Evolutionary conservation across 2,113 vertebrate genomes (phyloP).

Genomic region (Ophiodon elongatus): DNA sequence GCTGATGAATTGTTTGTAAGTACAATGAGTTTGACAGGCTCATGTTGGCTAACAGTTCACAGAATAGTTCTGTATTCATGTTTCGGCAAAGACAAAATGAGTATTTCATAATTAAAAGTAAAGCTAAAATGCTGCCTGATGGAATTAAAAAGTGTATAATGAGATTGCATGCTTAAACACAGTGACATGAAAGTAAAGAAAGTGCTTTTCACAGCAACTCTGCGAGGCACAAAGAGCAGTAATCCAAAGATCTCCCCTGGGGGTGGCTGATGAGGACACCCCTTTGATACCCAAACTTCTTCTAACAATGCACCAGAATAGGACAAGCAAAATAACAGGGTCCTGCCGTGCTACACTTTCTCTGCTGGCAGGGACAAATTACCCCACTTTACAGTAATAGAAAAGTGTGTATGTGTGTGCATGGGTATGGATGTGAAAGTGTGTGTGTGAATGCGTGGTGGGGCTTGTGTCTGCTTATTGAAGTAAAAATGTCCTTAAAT

Average conservation of each 20-base stretch:
- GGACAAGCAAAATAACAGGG: slow-evolving; percentile 29
- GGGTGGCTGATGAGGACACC: slow-evolving; percentile 28
- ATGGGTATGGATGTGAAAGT: not conserved
- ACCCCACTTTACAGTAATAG: slow-evolving; percentile 11
- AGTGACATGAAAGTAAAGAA: slow-evolving; percentile 37
- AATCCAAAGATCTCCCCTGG: slow-evolving; percentile 45
- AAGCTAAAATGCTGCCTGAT: slow-evolving; percentile 37
- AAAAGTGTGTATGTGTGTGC: slow-evolving; percentile 4
- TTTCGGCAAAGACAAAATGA: slow-evolving; percentile 31
- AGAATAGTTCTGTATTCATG: not conserved
- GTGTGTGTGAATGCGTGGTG: not conserved
- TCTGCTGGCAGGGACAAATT: slow-evolving; percentile 30
- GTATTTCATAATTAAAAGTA: slow-evolving; percentile 16
- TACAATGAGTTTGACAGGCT: not conserved
- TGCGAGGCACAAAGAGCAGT: slow-evolving; percentile 19
- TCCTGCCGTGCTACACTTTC: slow-evolving; percentile 31
- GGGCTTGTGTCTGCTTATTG: not conserved
- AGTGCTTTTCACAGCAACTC: slow-evolving; percentile 53
- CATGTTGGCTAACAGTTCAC: not conserved
- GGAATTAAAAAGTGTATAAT: slow-evolving; percentile 36
- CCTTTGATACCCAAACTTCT: slow-evolving; percentile 50
- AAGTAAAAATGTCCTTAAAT: not conserved
- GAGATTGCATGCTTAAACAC: slow-evolving; percentile 15
- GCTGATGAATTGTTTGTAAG: not conserved
- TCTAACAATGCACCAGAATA: slow-evolving; percentile 27